Base-by-base conservation (phyloP, 2,888 invertebrate genomes). In the Hirudinaria manillensis region DNA sequence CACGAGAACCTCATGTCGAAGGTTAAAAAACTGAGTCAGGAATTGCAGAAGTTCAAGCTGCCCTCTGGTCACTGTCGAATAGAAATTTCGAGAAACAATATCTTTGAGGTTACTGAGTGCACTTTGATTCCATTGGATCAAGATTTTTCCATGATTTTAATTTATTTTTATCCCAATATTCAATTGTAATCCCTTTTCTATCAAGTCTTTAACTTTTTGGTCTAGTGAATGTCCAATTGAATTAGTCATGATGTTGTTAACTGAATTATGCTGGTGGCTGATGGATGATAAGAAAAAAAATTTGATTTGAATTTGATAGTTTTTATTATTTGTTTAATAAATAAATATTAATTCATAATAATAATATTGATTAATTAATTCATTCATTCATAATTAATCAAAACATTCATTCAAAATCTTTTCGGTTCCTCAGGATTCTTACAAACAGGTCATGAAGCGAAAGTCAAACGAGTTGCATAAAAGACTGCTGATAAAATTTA, bases 1-100 rank as follows among this genome's bases (percentile, higher is more conserved):
- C 61, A 19, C 13, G 61, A 61, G 3, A 29, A 19, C 19, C 34
- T 73, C 32, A 55, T 21, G 36, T 24, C 24, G 45, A 75, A 75
- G 72, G 32, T 75, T n/a, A 72, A 65, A 34, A 29, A n/a, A 36
- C 38, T 75, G 71, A 45, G 24, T 51, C 34, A 36, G 2, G 65
- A 72, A n/a, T 61, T 75, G 27, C 65, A 38, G 65, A 71, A 75
- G 67, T 45, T 71, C 65, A 75, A 71, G 27, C 66, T 66, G n/a
- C 75, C 65, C 6, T 34, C 72, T 4, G 75, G 75, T 24, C 75
- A 75, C 32, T 75, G 75, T 32, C 34, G 72, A 51, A 45, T 75
- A 45, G 75, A 75, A 66, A 38, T 75, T 53, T 61, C 55, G 3
- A 24, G 75, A 1, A 72, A 72, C 13, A 75, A 61, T 56, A 75